These are phyloP conservation scores for Sicus ferrugineus DNA, from an alignment of 2,888 invertebrate species.

Conservation along the genomic window DNA sequence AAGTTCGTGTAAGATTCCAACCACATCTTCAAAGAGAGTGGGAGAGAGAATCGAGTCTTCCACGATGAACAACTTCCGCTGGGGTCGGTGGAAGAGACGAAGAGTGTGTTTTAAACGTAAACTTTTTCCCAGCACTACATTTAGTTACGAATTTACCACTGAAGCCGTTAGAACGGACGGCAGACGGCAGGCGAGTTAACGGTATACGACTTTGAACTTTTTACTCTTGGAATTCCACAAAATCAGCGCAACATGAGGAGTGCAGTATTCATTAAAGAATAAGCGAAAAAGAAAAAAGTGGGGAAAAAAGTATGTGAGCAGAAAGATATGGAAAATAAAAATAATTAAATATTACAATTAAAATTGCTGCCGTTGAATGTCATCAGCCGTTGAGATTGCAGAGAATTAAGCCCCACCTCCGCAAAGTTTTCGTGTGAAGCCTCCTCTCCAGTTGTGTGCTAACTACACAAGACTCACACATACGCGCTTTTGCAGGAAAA, in stretches of 20 bases:
- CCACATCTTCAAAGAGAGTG: not conserved
- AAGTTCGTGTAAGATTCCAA: not conserved
- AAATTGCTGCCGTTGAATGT: not conserved
- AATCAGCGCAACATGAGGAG: not conserved
- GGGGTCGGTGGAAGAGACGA: not conserved
- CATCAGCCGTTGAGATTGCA: slow-evolving; percentile 1
- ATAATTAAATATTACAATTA: not conserved
- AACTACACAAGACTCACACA: slow-evolving; percentile 5
- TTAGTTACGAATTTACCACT: slow-evolving; percentile 61
- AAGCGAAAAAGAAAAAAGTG: not conserved
- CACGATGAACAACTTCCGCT: slow-evolving; percentile 35
- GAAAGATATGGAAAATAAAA: not conserved
- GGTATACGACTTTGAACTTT: not conserved
- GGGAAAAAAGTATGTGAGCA: not conserved
- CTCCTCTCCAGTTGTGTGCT: not conserved
- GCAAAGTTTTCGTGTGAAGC: not conserved
- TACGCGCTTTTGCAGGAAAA: not conserved
- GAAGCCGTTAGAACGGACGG: slow-evolving; percentile 55
- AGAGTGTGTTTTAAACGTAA: not conserved
- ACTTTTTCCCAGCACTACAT: slow-evolving; percentile 51
- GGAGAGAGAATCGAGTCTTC: slow-evolving; percentile 12
- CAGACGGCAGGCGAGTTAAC: slow-evolving; percentile 47
- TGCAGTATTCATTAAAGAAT: not conserved
- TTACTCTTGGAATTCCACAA: slow-evolving; percentile 4
- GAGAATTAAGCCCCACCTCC: slow-evolving; percentile 2